A percentile compares a stretch with the other conserved stretches of the same genome.
These are phyloP conservation scores for Anastatus disparis DNA, from an alignment of 1,140 invertebrate species.

Conservation along the genomic window DNA sequence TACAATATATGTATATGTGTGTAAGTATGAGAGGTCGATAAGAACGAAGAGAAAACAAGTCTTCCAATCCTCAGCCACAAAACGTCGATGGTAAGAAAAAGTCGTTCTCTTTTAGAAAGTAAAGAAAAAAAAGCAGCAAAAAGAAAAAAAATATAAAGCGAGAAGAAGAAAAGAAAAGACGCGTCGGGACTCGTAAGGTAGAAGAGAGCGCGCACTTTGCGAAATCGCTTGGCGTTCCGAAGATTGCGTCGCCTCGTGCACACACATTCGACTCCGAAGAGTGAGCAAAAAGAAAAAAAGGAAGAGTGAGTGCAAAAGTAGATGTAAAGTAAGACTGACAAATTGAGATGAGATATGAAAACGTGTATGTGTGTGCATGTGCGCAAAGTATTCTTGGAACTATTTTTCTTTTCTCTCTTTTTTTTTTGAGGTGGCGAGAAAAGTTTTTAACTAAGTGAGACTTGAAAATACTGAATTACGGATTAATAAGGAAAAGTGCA, in stretches of 20 bases:
- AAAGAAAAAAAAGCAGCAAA: too few relatives aligned
- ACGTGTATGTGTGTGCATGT: too few relatives aligned
- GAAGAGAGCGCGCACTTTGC: background rate
- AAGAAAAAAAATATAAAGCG: too few relatives aligned
- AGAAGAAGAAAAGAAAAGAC: too few relatives aligned
- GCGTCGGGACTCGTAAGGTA: background rate
- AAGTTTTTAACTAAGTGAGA: too few relatives aligned
- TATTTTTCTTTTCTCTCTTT: too few relatives aligned
- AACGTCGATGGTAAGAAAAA: background rate
- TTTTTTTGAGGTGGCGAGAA: too few relatives aligned
- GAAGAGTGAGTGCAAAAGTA: background rate
- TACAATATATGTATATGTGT: background rate
- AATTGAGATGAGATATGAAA: background rate
- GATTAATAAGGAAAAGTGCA: too few relatives aligned
- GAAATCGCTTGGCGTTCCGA: constrained; percentile 3
- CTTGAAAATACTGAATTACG: too few relatives aligned
- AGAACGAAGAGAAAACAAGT: background rate
- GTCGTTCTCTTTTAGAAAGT: too few relatives aligned
- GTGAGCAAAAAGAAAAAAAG: background rate
- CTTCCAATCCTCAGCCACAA: background rate
- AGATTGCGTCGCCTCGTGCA: background rate
- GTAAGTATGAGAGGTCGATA: too few relatives aligned
- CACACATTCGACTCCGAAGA: background rate
- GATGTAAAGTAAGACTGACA: background rate
- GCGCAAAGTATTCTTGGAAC: background rate